Percentiles rank a stretch among this genome's conserved stretches.
phyloP scores from a whole-genome alignment of 2,888 invertebrate species.

The Drosophila hawaiiensis region DNA sequence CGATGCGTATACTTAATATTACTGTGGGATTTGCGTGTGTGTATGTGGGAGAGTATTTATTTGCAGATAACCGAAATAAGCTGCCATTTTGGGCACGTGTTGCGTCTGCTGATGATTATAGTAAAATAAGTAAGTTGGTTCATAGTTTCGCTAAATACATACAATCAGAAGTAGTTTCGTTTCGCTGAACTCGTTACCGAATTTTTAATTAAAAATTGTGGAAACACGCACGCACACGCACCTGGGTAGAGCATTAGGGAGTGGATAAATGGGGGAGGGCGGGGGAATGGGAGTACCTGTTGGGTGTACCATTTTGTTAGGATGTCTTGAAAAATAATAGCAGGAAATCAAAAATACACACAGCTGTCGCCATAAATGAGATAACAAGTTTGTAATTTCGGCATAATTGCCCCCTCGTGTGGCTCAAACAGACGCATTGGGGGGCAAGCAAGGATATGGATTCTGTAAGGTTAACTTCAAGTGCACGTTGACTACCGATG shows the following conservation, averaged over 20 bases:
- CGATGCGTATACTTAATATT: slow-evolving; percentile 22
- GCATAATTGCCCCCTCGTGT: slow-evolving; percentile 62
- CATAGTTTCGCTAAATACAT: neutral
- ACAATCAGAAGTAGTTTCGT: slow-evolving; percentile 28
- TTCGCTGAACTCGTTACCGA: slow-evolving; percentile 13
- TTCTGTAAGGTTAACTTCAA: slow-evolving; percentile 23
- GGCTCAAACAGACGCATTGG: neutral
- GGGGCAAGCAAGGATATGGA: slow-evolving; percentile 3
- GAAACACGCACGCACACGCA: slow-evolving; percentile 36
- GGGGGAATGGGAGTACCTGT: neutral
- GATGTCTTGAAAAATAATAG: slow-evolving; percentile 28
- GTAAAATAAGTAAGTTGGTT: slow-evolving; percentile 27
- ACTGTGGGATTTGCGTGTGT: neutral
- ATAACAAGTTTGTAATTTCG: slow-evolving; percentile 77
- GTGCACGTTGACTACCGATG: slow-evolving; percentile 23
- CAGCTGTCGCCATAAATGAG: slow-evolving; percentile 77
- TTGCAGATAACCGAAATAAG: slow-evolving; percentile 1
- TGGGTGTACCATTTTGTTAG: neutral
- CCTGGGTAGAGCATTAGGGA: slow-evolving; percentile 17
- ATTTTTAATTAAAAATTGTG: slow-evolving; percentile 55
- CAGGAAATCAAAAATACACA: slow-evolving; percentile 74
- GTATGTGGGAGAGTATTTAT: neutral
- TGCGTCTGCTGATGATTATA: slow-evolving; percentile 30
- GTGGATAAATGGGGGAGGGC: neutral
- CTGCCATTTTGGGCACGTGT: slow-evolving; percentile 37